Evolutionary conservation across 2,888 invertebrate species (phyloP), one percentile per base, ranked within the genome.

Genomic region (Acrobasis repandana): DNA sequence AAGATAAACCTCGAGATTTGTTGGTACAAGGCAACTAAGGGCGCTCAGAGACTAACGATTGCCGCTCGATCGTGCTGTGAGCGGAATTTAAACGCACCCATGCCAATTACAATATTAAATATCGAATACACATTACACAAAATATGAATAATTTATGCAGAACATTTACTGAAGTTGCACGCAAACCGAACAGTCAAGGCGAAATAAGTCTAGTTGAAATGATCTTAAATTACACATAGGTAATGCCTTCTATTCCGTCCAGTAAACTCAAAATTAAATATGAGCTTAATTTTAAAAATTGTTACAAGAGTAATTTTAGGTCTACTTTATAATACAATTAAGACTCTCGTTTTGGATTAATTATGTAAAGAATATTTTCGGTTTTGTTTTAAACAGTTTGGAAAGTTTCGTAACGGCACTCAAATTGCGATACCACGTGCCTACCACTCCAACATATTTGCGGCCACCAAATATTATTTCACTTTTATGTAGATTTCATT

Each of bases 1-100:
- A 82, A 85, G 83, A 86, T 82, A 83, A 75, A 73, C 72, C 69
- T 71, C 72, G 64, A 74, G 74, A 76, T 72, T 76, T 78, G 74
- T 76, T 72, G 66, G 70, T 70, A 66, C 67, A 71, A 79, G 74
- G 66, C 71, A 66, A 67, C 71, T 64, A 62, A 63, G 56, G 61
- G 69, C 71, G 70, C 69, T 67, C 65, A 67, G 64, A 69, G 54
- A 56, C 68, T 66, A 72, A 76, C 72, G 52, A 47, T 52, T 59
- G 51, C 11, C 33, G 34, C 2, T 15, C 28, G 28, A 51, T 20
- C 43, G 3, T 33, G 48, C 34, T 36, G 47, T 57, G 48, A 52
- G 16, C 51, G 14, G 38, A 43, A 51, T 50, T 9, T 4, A 34
- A 59, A 18, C 28, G 38, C 52, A 33, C 52, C 46, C 46, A 46